Evolutionary conservation across 2,888 invertebrate genomes (phyloP).

Genomic region (Leptinotarsa haldemani): DNA sequence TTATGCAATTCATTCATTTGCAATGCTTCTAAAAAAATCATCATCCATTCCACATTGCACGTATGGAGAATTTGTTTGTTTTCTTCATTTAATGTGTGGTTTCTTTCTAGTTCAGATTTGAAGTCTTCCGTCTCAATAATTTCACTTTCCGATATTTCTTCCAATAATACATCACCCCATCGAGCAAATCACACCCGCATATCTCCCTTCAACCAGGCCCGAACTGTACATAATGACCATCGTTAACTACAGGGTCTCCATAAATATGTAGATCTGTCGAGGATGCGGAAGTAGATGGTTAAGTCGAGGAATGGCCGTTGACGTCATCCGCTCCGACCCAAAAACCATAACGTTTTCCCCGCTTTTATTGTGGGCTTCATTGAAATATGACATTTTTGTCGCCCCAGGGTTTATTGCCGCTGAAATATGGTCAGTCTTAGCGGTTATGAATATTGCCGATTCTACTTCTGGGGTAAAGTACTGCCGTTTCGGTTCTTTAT

Average conservation of each 20-base stretch:
- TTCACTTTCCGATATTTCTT: too few relatives aligned
- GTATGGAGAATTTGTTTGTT: too few relatives aligned
- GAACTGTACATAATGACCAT: constrained; percentile 49
- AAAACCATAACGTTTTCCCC: constrained; percentile 30
- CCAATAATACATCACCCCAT: too few relatives aligned
- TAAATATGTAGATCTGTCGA: constrained; percentile 53
- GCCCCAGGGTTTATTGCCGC: constrained; percentile 35
- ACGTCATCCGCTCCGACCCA: constrained; percentile 11
- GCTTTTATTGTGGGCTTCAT: constrained; percentile 37
- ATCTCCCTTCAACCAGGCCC: neutral
- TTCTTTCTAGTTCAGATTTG: too few relatives aligned
- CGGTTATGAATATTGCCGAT: constrained; percentile 21
- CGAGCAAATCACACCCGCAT: neutral
- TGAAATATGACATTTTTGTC: constrained; percentile 35
- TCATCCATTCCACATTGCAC: too few relatives aligned
- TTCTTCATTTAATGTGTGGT: too few relatives aligned
- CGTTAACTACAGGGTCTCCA: constrained; percentile 50
- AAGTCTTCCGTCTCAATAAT: too few relatives aligned
- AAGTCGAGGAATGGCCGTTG: constrained; percentile 4
- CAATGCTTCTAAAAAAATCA: too few relatives aligned
- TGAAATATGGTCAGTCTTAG: constrained; percentile 35
- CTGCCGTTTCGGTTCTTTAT: neutral
- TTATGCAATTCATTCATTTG: too few relatives aligned
- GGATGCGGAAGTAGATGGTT: constrained; percentile 40
- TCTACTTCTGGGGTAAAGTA: neutral